Base-by-base conservation (phyloP, 2,888 invertebrate genomes). In the Synergus japonicus region DNA sequence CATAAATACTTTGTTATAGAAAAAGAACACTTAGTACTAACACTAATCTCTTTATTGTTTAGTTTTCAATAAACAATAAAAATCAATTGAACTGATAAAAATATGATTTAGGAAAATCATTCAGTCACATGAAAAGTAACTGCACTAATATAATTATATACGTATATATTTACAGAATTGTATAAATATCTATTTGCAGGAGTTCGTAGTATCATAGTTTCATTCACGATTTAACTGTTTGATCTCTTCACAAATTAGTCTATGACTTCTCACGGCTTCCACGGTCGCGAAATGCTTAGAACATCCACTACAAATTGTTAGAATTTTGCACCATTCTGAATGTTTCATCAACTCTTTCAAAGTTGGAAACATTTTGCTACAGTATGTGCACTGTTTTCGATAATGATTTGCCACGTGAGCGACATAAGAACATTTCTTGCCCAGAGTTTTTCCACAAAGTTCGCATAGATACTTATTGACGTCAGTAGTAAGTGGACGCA, bases 331-430 rank as follows among this genome's bases (percentile, higher is more conserved):
- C 9, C 18, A 58, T 18, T 18, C 18, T 58, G 58, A 58, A 18
- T 58, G 58, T 9, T 18, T 4, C 10, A 58, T 58, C 58, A 58
- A 10, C n/a, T 18, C 4, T 18, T 9, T 18, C 9, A 58, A 58
- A 8, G 18, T 58, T 9, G 18, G 58, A 58, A 58, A 58, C 58
- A 58, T 58, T 58, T 58, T 58, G 58, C 58, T 18, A 18, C 54
- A 54, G 54, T n/a, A 54, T 60, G 10, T 60, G 18, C 60, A 29
- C 65, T 41, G 65, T 66, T 43, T 66, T 66, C 37, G 41, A n/a
- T 41, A 66, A 41, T 66, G 66, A 41, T 66, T 66, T 18, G 15
- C 15, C 66, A 66, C 18, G 43, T 66, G 66, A 10, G 43, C 41
- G 10, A 66, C 12, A 44, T 66, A 66, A 5, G 63, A 63, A 29